Conservation (phyloP, 2,888 invertebrate species). For the Nebria brevicollis region DNA sequence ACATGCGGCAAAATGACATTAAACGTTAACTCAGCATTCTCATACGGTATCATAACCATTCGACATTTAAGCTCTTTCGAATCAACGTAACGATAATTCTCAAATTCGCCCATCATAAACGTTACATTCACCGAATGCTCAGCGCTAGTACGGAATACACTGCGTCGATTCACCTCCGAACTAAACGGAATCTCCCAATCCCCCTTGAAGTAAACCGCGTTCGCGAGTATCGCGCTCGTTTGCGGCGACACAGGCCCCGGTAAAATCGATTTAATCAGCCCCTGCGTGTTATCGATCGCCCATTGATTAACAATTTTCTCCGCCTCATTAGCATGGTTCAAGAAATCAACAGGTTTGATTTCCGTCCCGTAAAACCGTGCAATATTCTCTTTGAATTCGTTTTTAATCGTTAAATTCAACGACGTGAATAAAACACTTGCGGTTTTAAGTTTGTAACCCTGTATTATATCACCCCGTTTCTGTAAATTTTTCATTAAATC, state of each 20-base stretch:
- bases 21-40: constrained; percentile 61
- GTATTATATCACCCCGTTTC: constrained; percentile 47
- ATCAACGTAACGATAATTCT: constrained; percentile 58
- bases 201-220: constrained; percentile 63
- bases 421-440: constrained; percentile 58
- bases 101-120: constrained; percentile 57
- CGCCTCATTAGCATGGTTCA: constrained; percentile 48
- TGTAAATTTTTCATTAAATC: constrained; percentile 55
- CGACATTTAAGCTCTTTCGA: constrained; percentile 56
- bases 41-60: constrained; percentile 63
- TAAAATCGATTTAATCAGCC: constrained; percentile 60
- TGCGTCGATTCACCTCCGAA: constrained; percentile 56
- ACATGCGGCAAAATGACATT: constrained; percentile 62
- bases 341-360: constrained; percentile 55
- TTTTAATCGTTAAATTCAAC: constrained; percentile 52
- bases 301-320: constrained; percentile 56
- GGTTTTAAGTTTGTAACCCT: constrained; percentile 54
- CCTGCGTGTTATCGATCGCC: constrained; percentile 58
- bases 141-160: constrained; percentile 54
- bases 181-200: constrained; percentile 64
- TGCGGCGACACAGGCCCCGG: constrained; percentile 55
- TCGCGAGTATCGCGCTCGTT: constrained; percentile 60
- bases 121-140: constrained; percentile 52
- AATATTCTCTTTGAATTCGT: constrained; percentile 53
- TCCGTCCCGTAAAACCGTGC: constrained; percentile 55